phyloP scores from a whole-genome alignment of 2,797 vertebrate species.

The Oophaga sylvatica region DNA sequence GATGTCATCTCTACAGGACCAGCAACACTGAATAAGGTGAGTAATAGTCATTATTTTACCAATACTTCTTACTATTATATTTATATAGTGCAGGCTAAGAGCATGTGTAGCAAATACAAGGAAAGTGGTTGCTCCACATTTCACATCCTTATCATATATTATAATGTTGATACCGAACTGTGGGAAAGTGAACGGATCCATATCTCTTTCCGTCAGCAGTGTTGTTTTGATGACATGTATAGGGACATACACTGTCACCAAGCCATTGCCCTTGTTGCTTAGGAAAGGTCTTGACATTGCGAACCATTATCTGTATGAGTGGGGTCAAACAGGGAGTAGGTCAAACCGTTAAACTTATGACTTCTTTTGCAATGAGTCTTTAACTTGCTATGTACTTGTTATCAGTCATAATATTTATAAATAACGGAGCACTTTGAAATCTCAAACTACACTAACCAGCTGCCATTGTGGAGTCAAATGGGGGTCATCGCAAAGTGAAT shows the following conservation, averaged over 20 bases:
- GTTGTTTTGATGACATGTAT: constrained; percentile 23
- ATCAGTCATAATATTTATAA: constrained; percentile 82
- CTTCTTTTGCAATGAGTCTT: constrained; percentile 70
- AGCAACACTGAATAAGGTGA: too few species aligned
- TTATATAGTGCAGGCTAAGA: too few species aligned
- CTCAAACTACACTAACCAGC: constrained; percentile 77
- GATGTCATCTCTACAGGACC: too few species aligned
- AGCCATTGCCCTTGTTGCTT: constrained; percentile 45
- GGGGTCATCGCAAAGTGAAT: constrained; percentile 76
- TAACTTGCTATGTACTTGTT: constrained; percentile 66
- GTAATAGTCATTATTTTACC: too few species aligned
- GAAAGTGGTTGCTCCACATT: background rate
- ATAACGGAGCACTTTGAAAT: constrained; percentile 76
- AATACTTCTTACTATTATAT: too few species aligned
- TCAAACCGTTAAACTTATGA: constrained; percentile 67
- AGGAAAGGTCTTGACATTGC: constrained; percentile 40
- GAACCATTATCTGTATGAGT: constrained; percentile 49
- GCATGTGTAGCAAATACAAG: background rate
- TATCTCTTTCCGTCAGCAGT: constrained; percentile 12
- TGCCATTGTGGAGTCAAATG: constrained; percentile 77
- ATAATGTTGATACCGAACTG: constrained; percentile 9
- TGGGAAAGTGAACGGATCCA: constrained; percentile 34
- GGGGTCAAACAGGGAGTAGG: constrained; percentile 57
- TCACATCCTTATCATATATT: background rate
- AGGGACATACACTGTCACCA: constrained; percentile 31